These are phyloP conservation scores for Aelia acuminata DNA, from an alignment of 2,888 invertebrate species.

Conservation along the genomic window DNA sequence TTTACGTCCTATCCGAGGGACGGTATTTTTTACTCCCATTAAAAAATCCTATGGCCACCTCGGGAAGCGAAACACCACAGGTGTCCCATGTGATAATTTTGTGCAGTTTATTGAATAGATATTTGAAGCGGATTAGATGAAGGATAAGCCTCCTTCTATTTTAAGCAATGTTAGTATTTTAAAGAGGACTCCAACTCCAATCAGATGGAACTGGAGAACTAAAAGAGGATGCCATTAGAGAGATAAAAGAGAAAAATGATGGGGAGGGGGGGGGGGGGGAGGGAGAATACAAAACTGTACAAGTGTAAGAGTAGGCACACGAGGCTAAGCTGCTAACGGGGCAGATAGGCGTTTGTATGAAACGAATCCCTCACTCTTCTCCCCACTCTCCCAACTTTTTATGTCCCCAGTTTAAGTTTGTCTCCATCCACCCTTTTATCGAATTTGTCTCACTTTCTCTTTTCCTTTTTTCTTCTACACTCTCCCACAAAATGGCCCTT, in stretches of 20 bases:
- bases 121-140: background rate
- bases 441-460: constrained; percentile 15
- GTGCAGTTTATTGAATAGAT: background rate
- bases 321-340: constrained; percentile 19
- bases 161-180: background rate
- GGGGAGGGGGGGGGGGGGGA: no score
- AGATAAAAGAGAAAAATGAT: constrained; percentile 38
- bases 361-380: background rate
- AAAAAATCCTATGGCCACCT: no score
- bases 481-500: background rate
- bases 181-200: background rate
- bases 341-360: constrained; percentile 27
- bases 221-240: constrained; percentile 18
- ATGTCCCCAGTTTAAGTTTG: constrained; percentile 21
- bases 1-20: no score
- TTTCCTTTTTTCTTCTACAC: background rate
- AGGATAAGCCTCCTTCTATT: background rate
- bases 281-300: constrained; percentile 16
- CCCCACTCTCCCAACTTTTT: background rate
- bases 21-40: no score
- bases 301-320: background rate
- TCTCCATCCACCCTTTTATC: background rate
- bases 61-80: no score
- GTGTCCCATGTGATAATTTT: no score
- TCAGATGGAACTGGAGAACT: background rate